These are phyloP conservation scores for Cyclophora albipunctata DNA, from an alignment of 2,888 invertebrate genomes.

Conservation along the genomic window DNA sequence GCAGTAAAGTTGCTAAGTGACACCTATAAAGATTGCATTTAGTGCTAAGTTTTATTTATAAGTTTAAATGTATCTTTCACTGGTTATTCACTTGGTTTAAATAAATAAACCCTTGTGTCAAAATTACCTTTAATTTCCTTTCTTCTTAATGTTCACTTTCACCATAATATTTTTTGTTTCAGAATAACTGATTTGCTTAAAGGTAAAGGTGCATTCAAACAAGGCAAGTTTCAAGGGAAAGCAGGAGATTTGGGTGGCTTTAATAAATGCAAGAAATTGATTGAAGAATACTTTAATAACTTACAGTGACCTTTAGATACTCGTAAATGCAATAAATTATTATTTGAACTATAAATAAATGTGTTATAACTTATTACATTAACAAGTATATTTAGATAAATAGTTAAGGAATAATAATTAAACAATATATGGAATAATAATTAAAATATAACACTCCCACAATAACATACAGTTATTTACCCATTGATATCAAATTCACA, in stretches of 20 bases:
- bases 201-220: slow-evolving; percentile 85
- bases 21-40: too few relatives aligned
- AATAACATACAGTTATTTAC: too few relatives aligned
- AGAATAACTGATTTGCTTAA: slow-evolving; percentile 80
- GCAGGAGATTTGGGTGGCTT: slow-evolving; percentile 79
- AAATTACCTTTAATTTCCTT: too few relatives aligned
- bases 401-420: not conserved
- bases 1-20: too few relatives aligned
- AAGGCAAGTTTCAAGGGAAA: slow-evolving; percentile 85
- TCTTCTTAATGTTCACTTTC: too few relatives aligned
- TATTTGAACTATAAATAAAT: not conserved
- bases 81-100: too few relatives aligned
- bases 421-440: not conserved
- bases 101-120: not conserved
- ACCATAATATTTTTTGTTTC: slow-evolving; percentile 27
- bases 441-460: not conserved
- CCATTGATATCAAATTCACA: too few relatives aligned
- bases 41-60: too few relatives aligned
- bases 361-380: slow-evolving; percentile 1
- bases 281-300: slow-evolving; percentile 74
- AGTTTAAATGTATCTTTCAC: not conserved
- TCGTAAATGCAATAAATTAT: slow-evolving; percentile 9
- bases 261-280: slow-evolving; percentile 76
- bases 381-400: too few relatives aligned
- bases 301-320: slow-evolving; percentile 7